Evolutionary conservation across 2,113 vertebrate species (phyloP).

Genomic region (Oryzias woworae): DNA sequence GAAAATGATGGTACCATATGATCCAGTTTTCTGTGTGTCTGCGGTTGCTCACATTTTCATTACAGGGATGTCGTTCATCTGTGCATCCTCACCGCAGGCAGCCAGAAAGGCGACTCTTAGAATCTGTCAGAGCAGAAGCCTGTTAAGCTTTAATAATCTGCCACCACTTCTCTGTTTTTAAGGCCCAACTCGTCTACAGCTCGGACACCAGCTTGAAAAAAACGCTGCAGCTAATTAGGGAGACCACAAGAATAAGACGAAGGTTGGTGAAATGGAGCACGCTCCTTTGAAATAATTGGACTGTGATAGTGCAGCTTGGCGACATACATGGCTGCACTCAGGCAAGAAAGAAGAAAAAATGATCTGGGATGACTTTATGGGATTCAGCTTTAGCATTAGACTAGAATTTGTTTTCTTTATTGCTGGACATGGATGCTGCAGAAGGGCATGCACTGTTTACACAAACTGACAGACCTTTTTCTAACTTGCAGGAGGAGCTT

Average conservation of each 20-base stretch:
- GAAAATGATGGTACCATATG: slow-evolving; percentile 1
- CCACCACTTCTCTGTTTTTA: slow-evolving; percentile 17
- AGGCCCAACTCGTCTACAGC: slow-evolving; percentile 18
- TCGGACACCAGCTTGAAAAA: slow-evolving; percentile 22
- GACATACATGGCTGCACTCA: slow-evolving; percentile 12
- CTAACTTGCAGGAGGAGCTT: too few species aligned
- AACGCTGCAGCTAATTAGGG: slow-evolving; percentile 53
- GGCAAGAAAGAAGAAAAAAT: slow-evolving; percentile 7
- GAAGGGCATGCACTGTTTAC: neutral
- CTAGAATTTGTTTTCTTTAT: neutral
- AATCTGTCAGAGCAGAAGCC: slow-evolving; percentile 18
- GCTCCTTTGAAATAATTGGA: slow-evolving; percentile 55
- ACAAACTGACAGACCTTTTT: too few species aligned
- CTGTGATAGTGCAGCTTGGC: slow-evolving; percentile 21
- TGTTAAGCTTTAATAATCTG: slow-evolving; percentile 40
- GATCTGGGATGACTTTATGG: neutral
- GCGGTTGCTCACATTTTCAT: neutral
- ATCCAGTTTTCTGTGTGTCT: neutral
- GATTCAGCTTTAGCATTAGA: slow-evolving; percentile 18
- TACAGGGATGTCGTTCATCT: slow-evolving; percentile 3
- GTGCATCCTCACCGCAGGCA: neutral
- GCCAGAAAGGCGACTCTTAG: neutral
- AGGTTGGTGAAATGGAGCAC: slow-evolving; percentile 39
- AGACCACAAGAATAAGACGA: slow-evolving; percentile 39
- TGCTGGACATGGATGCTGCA: neutral